Base-by-base conservation (phyloP, 2,888 invertebrate species). In the Orthosia gracilis region DNA sequence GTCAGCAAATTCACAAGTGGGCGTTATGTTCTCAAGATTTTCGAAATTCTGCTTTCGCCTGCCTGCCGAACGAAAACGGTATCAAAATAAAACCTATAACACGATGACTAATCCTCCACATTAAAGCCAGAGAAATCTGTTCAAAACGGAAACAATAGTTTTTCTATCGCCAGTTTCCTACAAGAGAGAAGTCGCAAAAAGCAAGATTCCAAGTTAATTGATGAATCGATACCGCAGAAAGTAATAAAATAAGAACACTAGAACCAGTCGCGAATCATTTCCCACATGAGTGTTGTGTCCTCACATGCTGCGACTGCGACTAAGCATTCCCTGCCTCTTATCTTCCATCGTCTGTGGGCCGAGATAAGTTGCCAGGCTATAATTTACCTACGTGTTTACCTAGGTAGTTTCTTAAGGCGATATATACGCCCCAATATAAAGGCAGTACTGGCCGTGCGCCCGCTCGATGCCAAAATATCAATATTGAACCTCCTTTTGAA, bases 171-270 rank as follows among this genome's bases (percentile, higher is more conserved):
- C 21, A 66, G 65, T 75, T 85, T 80, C 78, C 74, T 74, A 80
- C 66, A 64, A 75, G 26, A 77, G 59, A 55, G 45, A 76, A n/a
- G 59, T 26, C n/a, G 76, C 72, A 85, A 86, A 85, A 86, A 85
- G 74, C 73, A 67, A 65, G 81, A 87, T 84, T 73, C 72, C 76
- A 59, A 70, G 82, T 72, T 86, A 88, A 88, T 90, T 89, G 84
- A 84, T 87, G 84, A 88, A 85, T 85, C 77, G 83, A 72, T 78
- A 69, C 45, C 75, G 61, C 82, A 85, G 85, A 87, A 91, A 89
- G 88, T 80, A 82, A 84, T 87, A 67, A 71, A 61, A 21, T 81
- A 73, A 76, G 71, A 85, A 69, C 31, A 64, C 68, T 50, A 50
- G 47, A 55, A 77, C 78, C 55, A 79, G 84, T 79, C 77, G 70